These are phyloP conservation scores for Miniopterus natalensis DNA, from an alignment of 2,113 vertebrate genomes.

Conservation along the genomic window DNA sequence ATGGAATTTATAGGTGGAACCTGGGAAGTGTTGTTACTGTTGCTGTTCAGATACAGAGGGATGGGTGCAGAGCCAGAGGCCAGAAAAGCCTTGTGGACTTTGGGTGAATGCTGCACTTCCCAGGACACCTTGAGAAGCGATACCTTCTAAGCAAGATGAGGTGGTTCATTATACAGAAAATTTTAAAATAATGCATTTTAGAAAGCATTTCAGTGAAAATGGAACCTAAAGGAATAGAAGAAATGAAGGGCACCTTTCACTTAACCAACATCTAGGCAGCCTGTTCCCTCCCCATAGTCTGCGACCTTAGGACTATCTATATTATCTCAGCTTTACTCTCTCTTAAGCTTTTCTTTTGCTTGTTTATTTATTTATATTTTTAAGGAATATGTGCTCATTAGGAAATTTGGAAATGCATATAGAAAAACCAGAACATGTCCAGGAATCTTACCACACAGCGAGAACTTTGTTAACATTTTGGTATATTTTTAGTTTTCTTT, in stretches of 20 bases:
- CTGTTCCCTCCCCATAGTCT: not conserved
- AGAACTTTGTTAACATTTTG: not conserved
- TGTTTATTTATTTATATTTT: not conserved
- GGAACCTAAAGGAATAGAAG: not conserved
- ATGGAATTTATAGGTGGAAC: not conserved
- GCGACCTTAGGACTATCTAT: not conserved
- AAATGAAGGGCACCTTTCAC: not conserved
- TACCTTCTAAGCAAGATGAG: not conserved
- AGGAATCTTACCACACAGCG: not conserved
- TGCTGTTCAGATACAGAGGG: not conserved
- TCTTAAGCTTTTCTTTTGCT: not conserved
- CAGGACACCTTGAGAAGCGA: not conserved
- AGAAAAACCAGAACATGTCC: not conserved
- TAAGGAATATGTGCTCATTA: not conserved
- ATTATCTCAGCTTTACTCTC: not conserved
- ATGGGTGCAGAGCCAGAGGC: not conserved
- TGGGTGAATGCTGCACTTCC: not conserved
- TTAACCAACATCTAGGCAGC: not conserved
- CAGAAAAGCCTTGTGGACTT: not conserved
- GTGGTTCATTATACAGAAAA: not conserved
- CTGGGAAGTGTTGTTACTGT: not conserved
- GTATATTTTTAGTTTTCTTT: not conserved
- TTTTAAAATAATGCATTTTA: not conserved
- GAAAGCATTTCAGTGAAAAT: not conserved
- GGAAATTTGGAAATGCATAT: not conserved